Evolutionary conservation across 2,113 vertebrate genomes (phyloP).

Genomic region (Mobula birostris): DNA sequence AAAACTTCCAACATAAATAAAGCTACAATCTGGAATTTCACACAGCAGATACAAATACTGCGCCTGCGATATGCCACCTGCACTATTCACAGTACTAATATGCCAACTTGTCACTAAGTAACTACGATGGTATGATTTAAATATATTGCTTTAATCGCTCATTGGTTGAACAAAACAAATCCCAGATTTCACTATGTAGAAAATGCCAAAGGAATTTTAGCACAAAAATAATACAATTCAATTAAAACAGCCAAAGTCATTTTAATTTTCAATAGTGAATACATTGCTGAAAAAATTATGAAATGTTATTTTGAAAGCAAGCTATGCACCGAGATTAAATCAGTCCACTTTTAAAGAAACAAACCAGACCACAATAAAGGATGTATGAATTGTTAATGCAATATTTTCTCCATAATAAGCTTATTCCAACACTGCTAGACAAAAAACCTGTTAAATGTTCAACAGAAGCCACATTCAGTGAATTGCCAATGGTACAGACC

Average conservation of each 20-base stretch:
- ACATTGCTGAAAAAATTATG: neutral
- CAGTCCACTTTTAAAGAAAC: neutral
- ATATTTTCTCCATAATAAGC: neutral
- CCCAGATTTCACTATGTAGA: neutral
- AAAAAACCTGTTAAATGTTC: neutral
- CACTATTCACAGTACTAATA: neutral
- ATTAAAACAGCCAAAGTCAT: neutral
- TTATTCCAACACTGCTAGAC: neutral
- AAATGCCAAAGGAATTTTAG: neutral
- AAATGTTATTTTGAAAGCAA: neutral
- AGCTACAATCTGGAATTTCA: slow-evolving; percentile 6
- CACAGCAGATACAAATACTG: neutral
- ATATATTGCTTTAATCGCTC: neutral
- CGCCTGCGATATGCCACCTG: neutral
- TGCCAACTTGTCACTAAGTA: neutral
- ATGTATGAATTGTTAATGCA: neutral
- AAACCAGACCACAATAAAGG: neutral
- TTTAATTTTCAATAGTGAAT: neutral
- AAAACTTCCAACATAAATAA: neutral
- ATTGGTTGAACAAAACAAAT: neutral
- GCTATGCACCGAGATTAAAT: neutral
- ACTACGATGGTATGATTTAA: neutral
- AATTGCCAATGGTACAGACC: neutral
- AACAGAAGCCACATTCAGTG: neutral
- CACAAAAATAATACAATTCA: neutral